These are phyloP conservation scores for Thysanoteuthis rhombus DNA, from an alignment of 2,888 invertebrate species.

Conservation along the genomic window DNA sequence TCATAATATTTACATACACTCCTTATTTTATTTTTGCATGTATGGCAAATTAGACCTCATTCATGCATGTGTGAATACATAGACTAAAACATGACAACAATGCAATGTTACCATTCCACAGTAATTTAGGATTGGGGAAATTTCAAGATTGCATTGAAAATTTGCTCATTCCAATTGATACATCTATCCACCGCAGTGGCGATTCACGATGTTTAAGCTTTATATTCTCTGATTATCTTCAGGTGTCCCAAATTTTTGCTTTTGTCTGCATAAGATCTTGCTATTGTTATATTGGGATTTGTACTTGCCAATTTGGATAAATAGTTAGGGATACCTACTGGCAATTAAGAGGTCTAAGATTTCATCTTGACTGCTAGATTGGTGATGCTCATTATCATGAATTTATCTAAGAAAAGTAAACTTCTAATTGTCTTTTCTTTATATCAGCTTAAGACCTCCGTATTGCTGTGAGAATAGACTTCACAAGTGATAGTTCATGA, in stretches of 20 bases:
- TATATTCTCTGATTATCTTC: not conserved
- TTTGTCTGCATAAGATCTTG: not conserved
- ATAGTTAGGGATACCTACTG: not conserved
- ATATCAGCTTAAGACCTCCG: too few relatives aligned
- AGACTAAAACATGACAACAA: not conserved
- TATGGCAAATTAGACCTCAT: not conserved
- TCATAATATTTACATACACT: not conserved
- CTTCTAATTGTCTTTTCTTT: too few relatives aligned
- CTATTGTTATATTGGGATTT: not conserved
- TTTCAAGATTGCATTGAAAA: not conserved
- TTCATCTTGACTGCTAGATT: too few relatives aligned
- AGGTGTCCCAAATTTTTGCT: not conserved
- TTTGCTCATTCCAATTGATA: not conserved
- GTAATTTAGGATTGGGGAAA: not conserved
- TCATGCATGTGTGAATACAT: not conserved
- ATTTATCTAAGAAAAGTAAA: too few relatives aligned
- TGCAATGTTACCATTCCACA: not conserved
- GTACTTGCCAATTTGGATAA: not conserved
- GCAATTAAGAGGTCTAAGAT: not conserved
- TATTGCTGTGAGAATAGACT: too few relatives aligned
- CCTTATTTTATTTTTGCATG: not conserved
- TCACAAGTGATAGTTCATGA: too few relatives aligned
- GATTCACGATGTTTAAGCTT: too few relatives aligned
- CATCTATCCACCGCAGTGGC: too few relatives aligned
- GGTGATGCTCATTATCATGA: too few relatives aligned